Conservation (phyloP, 2,888 invertebrate genomes). For the Zaprionus lineosus region DNA sequence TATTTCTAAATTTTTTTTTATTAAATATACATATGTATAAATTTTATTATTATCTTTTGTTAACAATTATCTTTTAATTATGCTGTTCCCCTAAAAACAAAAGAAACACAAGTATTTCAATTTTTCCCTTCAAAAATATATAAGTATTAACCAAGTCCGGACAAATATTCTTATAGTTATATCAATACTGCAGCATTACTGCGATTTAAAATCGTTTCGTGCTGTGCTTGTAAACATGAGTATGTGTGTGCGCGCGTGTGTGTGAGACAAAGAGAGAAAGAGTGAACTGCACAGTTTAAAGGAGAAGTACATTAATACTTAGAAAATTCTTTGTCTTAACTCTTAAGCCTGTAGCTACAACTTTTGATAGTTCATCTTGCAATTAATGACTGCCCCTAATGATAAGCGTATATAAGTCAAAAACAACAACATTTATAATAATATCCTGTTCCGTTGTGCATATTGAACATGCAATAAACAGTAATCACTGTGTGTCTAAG, state of each 20-base stretch:
- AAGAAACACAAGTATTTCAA: slow-evolving; percentile 12
- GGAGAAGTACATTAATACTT: slow-evolving; percentile 17
- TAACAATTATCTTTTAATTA: slow-evolving; percentile 45
- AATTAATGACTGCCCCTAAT: slow-evolving; percentile 32
- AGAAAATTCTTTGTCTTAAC: slow-evolving; percentile 43
- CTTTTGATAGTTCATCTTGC: slow-evolving; percentile 23
- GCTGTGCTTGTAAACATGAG: not conserved
- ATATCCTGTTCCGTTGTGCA: slow-evolving; percentile 24
- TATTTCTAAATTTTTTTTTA: slow-evolving; percentile 8
- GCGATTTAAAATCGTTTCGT: slow-evolving; percentile 31
- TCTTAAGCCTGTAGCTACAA: slow-evolving; percentile 30
- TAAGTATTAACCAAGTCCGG: slow-evolving; percentile 35
- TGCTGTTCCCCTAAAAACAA: slow-evolving; percentile 5
- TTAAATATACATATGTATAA: slow-evolving; percentile 43
- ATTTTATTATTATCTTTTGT: slow-evolving; percentile 58
- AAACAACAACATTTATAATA: not conserved
- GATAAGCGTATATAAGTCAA: slow-evolving; percentile 21
- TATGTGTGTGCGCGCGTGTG: not conserved
- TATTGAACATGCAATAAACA: slow-evolving; percentile 29
- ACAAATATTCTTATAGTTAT: slow-evolving; percentile 27
- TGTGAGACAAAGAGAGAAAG: slow-evolving; percentile 32
- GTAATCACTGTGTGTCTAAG: slow-evolving; percentile 14
- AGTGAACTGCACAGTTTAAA: slow-evolving; percentile 46
- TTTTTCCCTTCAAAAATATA: slow-evolving; percentile 8
- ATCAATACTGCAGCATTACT: slow-evolving; percentile 3